phyloP scores from a whole-genome alignment of 2,888 invertebrate species.

The Nesidiocoris tenuis region DNA sequence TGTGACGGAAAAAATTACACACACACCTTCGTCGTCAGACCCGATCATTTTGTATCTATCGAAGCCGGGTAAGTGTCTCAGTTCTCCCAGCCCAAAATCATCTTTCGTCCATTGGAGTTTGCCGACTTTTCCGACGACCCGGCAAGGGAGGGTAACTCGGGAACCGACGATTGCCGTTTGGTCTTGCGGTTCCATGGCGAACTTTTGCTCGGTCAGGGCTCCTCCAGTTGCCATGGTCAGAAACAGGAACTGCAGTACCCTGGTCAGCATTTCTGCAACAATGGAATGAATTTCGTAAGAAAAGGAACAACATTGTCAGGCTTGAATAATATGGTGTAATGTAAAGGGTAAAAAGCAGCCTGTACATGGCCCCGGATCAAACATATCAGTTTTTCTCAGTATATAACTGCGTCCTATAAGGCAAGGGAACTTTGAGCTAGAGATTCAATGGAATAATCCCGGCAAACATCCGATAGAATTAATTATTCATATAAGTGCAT shows the following conservation, averaged over 20 bases:
- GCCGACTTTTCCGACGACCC: slow-evolving; percentile 84
- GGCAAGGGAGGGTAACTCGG: slow-evolving; percentile 83
- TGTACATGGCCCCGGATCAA: no score
- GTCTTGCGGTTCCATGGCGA: slow-evolving; percentile 89
- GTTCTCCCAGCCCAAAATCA: slow-evolving; percentile 90
- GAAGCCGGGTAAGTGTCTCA: slow-evolving; percentile 85
- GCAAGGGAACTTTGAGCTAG: no score
- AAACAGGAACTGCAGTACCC: slow-evolving; percentile 19
- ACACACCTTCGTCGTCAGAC: slow-evolving; percentile 87
- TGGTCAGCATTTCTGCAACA: slow-evolving; percentile 27
- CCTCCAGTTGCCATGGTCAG: slow-evolving; percentile 15
- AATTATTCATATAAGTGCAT: no score
- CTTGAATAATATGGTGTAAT: no score
- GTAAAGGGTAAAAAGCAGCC: no score
- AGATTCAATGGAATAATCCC: no score
- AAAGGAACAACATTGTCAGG: not conserved
- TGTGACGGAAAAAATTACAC: no score
- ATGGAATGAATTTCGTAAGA: no score
- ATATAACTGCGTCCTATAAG: no score
- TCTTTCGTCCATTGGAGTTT: slow-evolving; percentile 96
- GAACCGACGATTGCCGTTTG: slow-evolving; percentile 86
- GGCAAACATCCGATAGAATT: no score
- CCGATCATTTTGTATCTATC: slow-evolving; percentile 95
- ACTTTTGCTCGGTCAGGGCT: slow-evolving; percentile 66
- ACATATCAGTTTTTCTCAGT: no score